Conservation (phyloP, 2,113 vertebrate genomes). For the Nothoprocta pentlandii region DNA sequence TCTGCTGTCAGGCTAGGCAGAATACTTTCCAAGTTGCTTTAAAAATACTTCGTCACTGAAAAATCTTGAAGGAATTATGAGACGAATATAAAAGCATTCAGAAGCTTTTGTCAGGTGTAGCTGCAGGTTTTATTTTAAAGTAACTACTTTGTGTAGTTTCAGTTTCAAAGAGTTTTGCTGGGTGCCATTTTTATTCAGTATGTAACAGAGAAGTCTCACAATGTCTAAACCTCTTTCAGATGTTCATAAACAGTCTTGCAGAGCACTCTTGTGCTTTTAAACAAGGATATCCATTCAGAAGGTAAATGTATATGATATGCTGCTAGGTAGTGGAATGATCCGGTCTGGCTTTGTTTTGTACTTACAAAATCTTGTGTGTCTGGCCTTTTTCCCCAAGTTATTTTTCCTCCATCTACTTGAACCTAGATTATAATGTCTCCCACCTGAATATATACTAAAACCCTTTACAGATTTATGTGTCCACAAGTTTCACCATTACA, state of each 20-base stretch:
- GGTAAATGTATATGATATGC: not conserved
- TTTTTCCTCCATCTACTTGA: not conserved
- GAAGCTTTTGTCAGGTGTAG: slow-evolving; percentile 63
- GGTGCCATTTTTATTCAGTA: slow-evolving; percentile 13
- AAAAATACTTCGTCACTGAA: slow-evolving; percentile 68
- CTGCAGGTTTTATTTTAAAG: slow-evolving; percentile 63
- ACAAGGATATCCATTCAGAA: not conserved
- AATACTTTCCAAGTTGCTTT: slow-evolving; percentile 34
- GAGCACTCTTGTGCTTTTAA: not conserved
- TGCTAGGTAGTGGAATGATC: slow-evolving; percentile 12
- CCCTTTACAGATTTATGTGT: not conserved
- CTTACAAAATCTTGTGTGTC: not conserved
- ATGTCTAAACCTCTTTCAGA: slow-evolving; percentile 5
- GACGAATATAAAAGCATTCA: slow-evolving; percentile 58
- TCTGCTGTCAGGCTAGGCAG: slow-evolving; percentile 29
- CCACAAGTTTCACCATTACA: not conserved
- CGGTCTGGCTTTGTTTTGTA: slow-evolving; percentile 34
- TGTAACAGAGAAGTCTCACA: not conserved
- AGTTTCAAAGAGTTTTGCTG: slow-evolving; percentile 61
- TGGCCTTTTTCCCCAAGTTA: slow-evolving; percentile 2
- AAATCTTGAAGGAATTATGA: slow-evolving; percentile 53
- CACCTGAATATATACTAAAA: not conserved
- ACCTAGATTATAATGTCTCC: not conserved
- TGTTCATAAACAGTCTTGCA: slow-evolving; percentile 3
- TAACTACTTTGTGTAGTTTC: slow-evolving; percentile 55